Conservation (phyloP, 2,797 vertebrate genomes). For the Betta splendens region DNA sequence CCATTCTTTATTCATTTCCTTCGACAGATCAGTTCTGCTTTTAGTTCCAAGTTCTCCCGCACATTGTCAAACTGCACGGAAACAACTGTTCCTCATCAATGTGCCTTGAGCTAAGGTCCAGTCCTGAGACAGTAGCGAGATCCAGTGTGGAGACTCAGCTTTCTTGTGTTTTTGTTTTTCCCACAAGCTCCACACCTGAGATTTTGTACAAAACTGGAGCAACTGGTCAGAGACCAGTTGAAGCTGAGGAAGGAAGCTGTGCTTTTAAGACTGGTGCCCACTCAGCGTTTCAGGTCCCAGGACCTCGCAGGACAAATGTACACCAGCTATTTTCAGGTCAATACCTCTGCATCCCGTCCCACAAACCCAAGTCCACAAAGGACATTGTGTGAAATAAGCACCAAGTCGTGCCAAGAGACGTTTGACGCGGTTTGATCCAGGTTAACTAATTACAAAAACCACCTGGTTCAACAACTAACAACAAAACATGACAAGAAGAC, state of each 20-base stretch:
- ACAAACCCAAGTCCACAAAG: neutral
- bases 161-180: neutral
- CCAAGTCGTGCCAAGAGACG: neutral
- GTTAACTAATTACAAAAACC: too few relatives aligned
- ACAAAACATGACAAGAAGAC: too few relatives aligned
- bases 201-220: constrained; percentile 17
- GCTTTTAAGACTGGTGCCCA: constrained; percentile 10
- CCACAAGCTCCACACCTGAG: constrained; percentile 28
- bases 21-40: constrained; percentile 47
- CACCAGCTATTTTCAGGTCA: constrained; percentile 37
- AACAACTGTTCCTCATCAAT: constrained; percentile 93
- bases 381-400: constrained; percentile 36
- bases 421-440: neutral
- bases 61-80: constrained; percentile 89
- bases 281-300: constrained; percentile 25
- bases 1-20: constrained; percentile 74
- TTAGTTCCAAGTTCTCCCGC: constrained; percentile 71
- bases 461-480: too few relatives aligned
- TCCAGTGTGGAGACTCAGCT: constrained; percentile 86
- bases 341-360: constrained; percentile 1
- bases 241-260: constrained; percentile 34
- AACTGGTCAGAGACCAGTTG: neutral
- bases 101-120: constrained; percentile 97
- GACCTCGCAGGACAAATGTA: constrained; percentile 20
- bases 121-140: constrained; percentile 91